Base-by-base conservation (phyloP, 2,797 vertebrate genomes). In the Halcyon badia region DNA sequence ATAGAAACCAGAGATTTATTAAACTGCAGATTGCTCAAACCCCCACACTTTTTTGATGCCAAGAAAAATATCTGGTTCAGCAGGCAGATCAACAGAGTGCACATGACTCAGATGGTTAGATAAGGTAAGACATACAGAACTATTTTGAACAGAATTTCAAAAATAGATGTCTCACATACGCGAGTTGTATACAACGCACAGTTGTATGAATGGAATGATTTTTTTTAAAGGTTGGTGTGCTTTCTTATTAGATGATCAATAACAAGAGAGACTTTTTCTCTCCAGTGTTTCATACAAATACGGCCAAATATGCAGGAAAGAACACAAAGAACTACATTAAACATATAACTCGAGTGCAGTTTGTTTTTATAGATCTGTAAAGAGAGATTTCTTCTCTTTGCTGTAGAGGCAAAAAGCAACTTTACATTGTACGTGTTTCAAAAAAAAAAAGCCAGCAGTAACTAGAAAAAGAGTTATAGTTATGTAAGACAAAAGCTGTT, bases 11-110 rank as follows among this genome's bases (percentile, higher is more conserved):
- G 18, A 35, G 52, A 87, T 91, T 95, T 91, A 87, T 93, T 94
- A 57, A 83, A 65, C 70, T 80, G 66, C 83, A 82, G 85, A 94
- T 73, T 90, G 91, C 68, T 93, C 0, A 0, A 96, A 60, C 73
- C 42, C 87, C 54, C 87, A 82, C 46, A n/a, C n/a, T 26, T 49
- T 69, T 82, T 76, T 93, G 22, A 79, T 52, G 89, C 89, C 92
- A 94, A 93, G 41, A 91, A 90, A 93, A 94, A n/a, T 91, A 79
- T 35, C 80, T 94, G 66, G 73, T 95, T 97, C 83, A 77, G 54
- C 75, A 91, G 76, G 87, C 81, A 85, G 64, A 84, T 37, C 64
- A 69, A 81, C 33, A 77, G 71, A 84, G 83, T 46, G 90, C 42
- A 85, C 89, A 86, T 82, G 30, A 92, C 83, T 95, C 93, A 78